These are phyloP conservation scores for Gymnogyps californianus DNA, from an alignment of 2,113 vertebrate genomes.

Conservation along the genomic window DNA sequence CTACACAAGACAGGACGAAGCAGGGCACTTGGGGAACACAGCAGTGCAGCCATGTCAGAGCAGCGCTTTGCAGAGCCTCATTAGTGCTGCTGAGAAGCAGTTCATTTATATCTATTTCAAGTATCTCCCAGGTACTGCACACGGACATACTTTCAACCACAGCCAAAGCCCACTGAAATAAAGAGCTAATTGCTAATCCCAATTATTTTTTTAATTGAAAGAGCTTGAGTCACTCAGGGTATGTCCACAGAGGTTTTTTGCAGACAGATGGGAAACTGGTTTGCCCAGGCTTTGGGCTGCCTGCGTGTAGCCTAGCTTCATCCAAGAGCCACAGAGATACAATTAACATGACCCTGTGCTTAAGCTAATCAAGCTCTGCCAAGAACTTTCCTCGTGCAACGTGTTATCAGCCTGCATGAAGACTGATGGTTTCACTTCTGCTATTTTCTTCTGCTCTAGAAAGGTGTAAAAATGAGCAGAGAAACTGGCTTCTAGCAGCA, in stretches of 20 bases:
- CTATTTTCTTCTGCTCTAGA: neutral
- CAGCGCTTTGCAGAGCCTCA: neutral
- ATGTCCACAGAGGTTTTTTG: neutral
- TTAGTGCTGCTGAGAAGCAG: neutral
- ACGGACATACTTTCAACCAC: neutral
- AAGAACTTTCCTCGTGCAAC: neutral
- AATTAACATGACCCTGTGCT: neutral
- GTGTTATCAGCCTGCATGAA: neutral
- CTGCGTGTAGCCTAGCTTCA: neutral
- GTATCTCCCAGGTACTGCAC: neutral
- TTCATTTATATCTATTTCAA: neutral
- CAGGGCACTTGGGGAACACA: neutral
- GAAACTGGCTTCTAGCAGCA: neutral
- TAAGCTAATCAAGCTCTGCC: neutral
- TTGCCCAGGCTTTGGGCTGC: neutral
- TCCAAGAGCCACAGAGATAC: neutral
- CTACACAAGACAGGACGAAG: neutral
- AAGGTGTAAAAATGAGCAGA: neutral
- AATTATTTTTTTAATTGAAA: slow-evolving; percentile 10
- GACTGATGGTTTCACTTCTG: neutral
- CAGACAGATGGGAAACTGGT: neutral
- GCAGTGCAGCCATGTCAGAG: neutral
- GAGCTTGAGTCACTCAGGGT: neutral
- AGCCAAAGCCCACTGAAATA: neutral
- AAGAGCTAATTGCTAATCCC: neutral